phyloP scores from a whole-genome alignment of 2,888 invertebrate species.

The Aromia moschata region DNA sequence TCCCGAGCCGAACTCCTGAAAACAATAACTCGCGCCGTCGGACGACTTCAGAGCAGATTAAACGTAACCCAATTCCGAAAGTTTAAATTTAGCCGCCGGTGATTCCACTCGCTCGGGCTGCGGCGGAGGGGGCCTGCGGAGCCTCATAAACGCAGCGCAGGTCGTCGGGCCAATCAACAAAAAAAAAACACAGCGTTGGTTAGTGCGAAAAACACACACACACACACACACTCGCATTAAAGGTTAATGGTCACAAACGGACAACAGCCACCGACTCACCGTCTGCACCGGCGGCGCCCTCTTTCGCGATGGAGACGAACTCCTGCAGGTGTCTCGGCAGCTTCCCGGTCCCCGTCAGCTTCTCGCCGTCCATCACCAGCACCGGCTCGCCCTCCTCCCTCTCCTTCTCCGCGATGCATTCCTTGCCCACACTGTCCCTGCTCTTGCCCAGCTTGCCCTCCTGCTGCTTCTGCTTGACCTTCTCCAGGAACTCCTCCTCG shows the following conservation, averaged over 20 bases:
- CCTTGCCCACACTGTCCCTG: conserved; percentile 45
- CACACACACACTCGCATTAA: conserved; percentile 6
- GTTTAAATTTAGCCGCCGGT: conserved; percentile 49
- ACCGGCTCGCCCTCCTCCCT: conserved; percentile 53
- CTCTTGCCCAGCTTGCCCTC: conserved; percentile 56
- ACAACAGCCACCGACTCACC: conserved; percentile 62
- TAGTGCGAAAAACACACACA: no score
- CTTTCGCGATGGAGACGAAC: conserved; percentile 65
- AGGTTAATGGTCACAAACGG: conserved; percentile 48
- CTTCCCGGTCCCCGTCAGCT: conserved; percentile 70
- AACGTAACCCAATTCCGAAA: conserved; percentile 49
- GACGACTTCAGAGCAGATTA: no score
- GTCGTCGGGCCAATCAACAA: no score
- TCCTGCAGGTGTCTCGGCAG: conserved; percentile 83
- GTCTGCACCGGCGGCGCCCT: conserved; percentile 55
- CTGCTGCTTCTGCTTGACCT: conserved; percentile 77
- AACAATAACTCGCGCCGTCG: no score
- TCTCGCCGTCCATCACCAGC: conserved; percentile 73
- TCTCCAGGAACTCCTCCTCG: conserved; percentile 80
- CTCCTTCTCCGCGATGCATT: conserved; percentile 12
- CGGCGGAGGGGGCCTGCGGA: no score
- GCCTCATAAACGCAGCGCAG: no score
- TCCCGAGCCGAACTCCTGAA: no score
- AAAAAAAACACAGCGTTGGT: no score
- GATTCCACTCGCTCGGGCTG: no score